Evolutionary conservation across 2,113 vertebrate genomes (phyloP).

Genomic region (Glaucomys volans): DNA sequence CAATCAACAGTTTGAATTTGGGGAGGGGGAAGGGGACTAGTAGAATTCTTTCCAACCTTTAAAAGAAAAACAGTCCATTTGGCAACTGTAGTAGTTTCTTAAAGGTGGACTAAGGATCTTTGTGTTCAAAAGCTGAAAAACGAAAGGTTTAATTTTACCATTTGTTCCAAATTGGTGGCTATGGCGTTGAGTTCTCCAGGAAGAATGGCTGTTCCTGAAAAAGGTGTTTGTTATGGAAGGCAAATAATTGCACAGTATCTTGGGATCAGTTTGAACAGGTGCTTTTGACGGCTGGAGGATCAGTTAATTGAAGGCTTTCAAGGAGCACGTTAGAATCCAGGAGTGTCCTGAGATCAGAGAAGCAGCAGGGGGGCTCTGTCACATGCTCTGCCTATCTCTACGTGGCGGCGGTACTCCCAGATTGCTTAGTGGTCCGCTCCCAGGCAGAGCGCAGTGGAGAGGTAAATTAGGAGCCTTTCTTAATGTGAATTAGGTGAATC

Average conservation of each 20-base stretch:
- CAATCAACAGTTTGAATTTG: constrained; percentile 71
- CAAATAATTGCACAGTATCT: not conserved
- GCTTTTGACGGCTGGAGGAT: constrained; percentile 51
- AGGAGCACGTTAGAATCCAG: not conserved
- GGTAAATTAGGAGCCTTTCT: not conserved
- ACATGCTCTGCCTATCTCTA: not conserved
- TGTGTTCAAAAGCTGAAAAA: constrained; percentile 65
- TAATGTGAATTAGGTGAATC: not conserved
- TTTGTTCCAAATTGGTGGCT: constrained; percentile 36
- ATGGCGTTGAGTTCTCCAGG: not conserved
- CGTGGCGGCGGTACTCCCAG: rapidly evolving
- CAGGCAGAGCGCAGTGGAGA: rapidly evolving
- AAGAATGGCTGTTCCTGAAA: constrained; percentile 50
- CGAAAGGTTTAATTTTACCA: constrained; percentile 52
- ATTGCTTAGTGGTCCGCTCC: not conserved
- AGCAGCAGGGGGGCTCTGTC: not conserved
- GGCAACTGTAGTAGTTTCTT: constrained; percentile 54
- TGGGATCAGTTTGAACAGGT: constrained; percentile 65
- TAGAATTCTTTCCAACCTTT: constrained; percentile 77
- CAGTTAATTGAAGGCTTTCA: constrained; percentile 23
- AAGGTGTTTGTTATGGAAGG: not conserved
- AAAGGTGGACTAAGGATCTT: constrained; percentile 66
- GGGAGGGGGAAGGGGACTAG: constrained; percentile 30
- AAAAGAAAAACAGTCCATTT: constrained; percentile 70
- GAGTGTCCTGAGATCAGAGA: not conserved